Evolutionary conservation across 2,797 vertebrate species (phyloP).

Genomic region (Tamandua tetradactyla): DNA sequence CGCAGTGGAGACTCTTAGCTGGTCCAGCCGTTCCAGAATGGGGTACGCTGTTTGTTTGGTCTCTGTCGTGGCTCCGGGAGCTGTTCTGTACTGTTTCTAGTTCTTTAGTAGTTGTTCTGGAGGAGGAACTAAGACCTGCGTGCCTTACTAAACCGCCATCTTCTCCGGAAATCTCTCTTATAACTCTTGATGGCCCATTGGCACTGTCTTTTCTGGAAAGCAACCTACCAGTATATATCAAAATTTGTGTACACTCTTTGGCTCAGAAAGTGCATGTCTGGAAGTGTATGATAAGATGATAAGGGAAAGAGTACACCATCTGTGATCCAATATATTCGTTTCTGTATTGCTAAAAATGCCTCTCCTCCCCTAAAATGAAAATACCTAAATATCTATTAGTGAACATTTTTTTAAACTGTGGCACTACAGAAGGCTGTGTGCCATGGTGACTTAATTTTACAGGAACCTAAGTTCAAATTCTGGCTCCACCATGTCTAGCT

Average conservation of each 20-base stretch:
- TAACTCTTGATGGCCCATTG: background rate
- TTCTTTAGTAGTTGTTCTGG: too few relatives aligned
- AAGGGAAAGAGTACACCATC: background rate
- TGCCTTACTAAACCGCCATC: too few relatives aligned
- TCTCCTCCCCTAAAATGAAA: background rate
- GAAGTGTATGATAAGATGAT: background rate
- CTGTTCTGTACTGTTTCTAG: too few relatives aligned
- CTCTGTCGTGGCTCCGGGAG: too few relatives aligned
- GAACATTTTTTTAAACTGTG: background rate
- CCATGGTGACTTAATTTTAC: background rate
- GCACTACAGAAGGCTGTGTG: background rate
- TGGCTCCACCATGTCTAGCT: background rate
- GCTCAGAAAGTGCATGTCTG: background rate
- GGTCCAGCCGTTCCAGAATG: too few relatives aligned
- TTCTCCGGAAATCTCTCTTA: too few relatives aligned
- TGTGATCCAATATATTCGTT: background rate
- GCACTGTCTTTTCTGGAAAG: background rate
- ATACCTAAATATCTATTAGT: background rate
- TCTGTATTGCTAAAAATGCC: background rate
- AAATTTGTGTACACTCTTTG: constrained; percentile 38
- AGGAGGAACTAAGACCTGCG: too few relatives aligned
- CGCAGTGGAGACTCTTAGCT: too few relatives aligned
- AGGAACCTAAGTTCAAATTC: background rate
- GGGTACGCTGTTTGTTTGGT: too few relatives aligned
- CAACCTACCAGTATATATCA: background rate